Evolutionary conservation across 1,140 invertebrate genomes (phyloP), one percentile per base, ranked within the genome.

Genomic region (Druon quercuslanigerum): DNA sequence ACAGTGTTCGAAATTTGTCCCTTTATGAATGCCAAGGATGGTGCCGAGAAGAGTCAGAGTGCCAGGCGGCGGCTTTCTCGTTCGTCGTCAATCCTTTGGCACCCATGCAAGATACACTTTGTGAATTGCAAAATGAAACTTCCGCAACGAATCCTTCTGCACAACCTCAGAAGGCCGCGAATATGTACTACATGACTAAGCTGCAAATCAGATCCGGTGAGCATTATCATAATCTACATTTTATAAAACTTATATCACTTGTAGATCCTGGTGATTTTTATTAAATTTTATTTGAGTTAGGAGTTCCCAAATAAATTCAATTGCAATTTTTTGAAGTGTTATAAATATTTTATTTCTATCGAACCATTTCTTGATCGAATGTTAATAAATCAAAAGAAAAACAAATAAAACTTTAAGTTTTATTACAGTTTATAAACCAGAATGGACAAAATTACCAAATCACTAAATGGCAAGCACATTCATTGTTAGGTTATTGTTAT

Each of bases 151-250:
- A 98, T 89, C 97, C 97, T 0, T 94, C 95, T 77, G 96, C 96
- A 8, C 93, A 94, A 52, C 96, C 97, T 7, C 93, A 95, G 90
- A 92, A 96, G 20, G 95, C 96, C 4, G 96, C 96, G 83, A 98
- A 97, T 89, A 96, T 97, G 92, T 98, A 98, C 90, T 98, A 98
- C 92, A 98, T 98, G 96, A 96, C 97, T 83, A 98, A 98, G 91
- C 92, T 98, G 83, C 95, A 97, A 92, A 93, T 98, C 81, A 92
- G 96, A 91, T 96, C 96, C 82, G 94, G 94, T 95, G 90, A 92
- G 86, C 20, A 72, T 60, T 70, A 74, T 71, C 51, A 75, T 77
- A 76, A 54, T 17, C 9, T 54, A 54, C 6, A 40, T 52, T 73
- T 33, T 25, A 52, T 50, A 46, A 9, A 11, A 46, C 40, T 33